Base-by-base conservation (phyloP, 1,140 invertebrate genomes). In the Drosophila ambigua region DNA sequence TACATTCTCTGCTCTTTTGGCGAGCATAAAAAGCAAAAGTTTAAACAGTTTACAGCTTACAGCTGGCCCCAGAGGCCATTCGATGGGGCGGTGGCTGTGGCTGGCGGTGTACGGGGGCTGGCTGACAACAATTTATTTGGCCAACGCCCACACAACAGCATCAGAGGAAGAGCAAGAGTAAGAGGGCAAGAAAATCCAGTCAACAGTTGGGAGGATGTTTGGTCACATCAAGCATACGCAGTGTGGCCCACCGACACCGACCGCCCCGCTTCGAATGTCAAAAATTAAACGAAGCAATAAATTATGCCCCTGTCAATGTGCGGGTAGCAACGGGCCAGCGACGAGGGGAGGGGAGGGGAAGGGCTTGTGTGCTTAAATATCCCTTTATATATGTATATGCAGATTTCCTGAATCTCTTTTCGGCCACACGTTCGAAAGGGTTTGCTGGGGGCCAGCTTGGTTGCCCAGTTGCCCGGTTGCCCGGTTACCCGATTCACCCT, bases 1-100 rank as follows among this genome's bases (percentile, higher is more conserved):
- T 46, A 57, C 60, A 54, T 64, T 67, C 55, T 31, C 35, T 61
- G 28, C 15, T 51, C 28, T 48, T 58, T 48, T 49, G 49, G 61
- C 61, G 49, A 62, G 39, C 24, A 80, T 71, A 77, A 81, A 73
- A 73, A 60, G 65, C 52, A 69, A 80, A 82, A 82, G 78, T 82
- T 82, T 74, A 82, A 80, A 81, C 78, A 60, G 78, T 82, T 81
- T 81, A 74, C 74, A 61, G 59, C 60, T 77, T 46, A 45, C 69
- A 61, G 60, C 60, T 74, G 59, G 57, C 69, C 62, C 52, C 51
- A 55, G 58, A 58, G 65, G 44, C 35, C 31, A 67, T 23, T 16
- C 39, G 24, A 35, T 16, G 39, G 20, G 28, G 41, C 20, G 2
- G 13, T 28, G 41, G 44, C 43, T 20, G n/a, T 15, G 44, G 23